These are phyloP conservation scores for Anolis apletophallus DNA, from an alignment of 2,797 vertebrate genomes.

Conservation along the genomic window DNA sequence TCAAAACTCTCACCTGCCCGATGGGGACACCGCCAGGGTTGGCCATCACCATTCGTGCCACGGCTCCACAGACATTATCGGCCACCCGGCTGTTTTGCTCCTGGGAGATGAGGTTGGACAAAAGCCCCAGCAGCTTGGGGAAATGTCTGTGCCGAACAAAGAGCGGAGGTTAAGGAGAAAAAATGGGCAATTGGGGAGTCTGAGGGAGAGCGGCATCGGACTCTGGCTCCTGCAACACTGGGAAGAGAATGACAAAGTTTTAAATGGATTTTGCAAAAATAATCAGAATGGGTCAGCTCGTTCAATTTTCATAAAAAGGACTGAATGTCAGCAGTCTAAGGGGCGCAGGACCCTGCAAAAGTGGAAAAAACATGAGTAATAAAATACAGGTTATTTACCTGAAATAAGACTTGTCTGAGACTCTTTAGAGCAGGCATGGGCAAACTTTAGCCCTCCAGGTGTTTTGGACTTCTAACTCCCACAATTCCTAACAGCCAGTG, in stretches of 20 bases:
- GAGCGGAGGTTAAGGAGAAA: constrained; percentile 70
- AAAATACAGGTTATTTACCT: too few species aligned
- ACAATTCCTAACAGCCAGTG: too few species aligned
- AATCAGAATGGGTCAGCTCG: neutral
- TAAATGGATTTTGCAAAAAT: too few species aligned
- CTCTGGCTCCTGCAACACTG: neutral
- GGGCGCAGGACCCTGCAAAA: too few species aligned
- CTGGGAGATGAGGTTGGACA: constrained; percentile 85
- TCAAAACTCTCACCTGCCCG: constrained; percentile 81
- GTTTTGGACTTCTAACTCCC: too few species aligned
- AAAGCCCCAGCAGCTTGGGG: constrained; percentile 86
- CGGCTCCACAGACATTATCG: constrained; percentile 91
- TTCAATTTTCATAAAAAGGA: too few species aligned
- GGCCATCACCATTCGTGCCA: constrained; percentile 88
- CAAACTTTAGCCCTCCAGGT: too few species aligned
- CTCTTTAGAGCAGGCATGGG: too few species aligned
- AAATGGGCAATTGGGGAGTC: too few species aligned
- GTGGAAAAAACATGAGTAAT: too few species aligned
- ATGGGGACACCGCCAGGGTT: constrained; percentile 82
- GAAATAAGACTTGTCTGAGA: too few species aligned
- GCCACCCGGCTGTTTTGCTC: constrained; percentile 84
- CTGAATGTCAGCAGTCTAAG: too few species aligned
- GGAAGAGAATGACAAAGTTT: neutral
- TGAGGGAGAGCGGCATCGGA: neutral
- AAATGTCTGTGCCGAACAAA: constrained; percentile 79